Percentiles rank a stretch among this genome's conserved stretches.
These are phyloP conservation scores for Trichechus manatus DNA, from an alignment of 2,113 vertebrate species.

Conservation along the genomic window DNA sequence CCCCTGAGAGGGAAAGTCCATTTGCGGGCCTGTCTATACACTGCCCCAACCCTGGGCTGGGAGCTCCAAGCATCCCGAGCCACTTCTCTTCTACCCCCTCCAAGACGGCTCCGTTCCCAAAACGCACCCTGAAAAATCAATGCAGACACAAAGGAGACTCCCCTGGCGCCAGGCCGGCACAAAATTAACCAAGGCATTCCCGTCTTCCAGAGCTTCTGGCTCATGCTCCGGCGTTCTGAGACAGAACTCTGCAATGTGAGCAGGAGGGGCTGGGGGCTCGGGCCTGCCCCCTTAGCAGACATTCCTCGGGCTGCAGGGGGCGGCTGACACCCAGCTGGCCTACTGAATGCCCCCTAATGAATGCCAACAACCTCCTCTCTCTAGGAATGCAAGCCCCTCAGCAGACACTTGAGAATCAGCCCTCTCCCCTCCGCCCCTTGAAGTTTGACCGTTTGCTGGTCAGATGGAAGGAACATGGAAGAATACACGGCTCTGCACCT, in stretches of 20 bases:
- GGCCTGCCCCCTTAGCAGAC: constrained; percentile 36
- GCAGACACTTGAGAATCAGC: neutral
- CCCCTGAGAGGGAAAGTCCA: no score
- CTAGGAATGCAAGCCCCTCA: neutral
- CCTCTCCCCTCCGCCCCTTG: no score
- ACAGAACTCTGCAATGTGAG: neutral
- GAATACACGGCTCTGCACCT: fast-evolving
- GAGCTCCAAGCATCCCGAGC: no score
- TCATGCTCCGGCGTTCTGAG: neutral
- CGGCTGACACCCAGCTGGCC: neutral
- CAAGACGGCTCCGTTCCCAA: neutral
- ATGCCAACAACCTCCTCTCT: neutral
- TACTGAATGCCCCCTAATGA: neutral
- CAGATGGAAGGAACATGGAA: no score
- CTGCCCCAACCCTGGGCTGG: neutral
- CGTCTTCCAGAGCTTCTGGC: neutral
- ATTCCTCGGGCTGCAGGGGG: constrained; percentile 64
- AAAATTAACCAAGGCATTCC: neutral
- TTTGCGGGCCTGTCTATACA: neutral
- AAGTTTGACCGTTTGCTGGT: neutral
- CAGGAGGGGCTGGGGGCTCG: neutral
- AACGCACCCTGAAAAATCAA: neutral
- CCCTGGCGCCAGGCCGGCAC: neutral
- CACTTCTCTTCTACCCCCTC: neutral
- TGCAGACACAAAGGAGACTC: neutral